A percentile compares a stretch with the other conserved stretches of the same genome.
Conservation (phyloP, 2,797 vertebrate species). For the Eurystomus glaucurus region DNA sequence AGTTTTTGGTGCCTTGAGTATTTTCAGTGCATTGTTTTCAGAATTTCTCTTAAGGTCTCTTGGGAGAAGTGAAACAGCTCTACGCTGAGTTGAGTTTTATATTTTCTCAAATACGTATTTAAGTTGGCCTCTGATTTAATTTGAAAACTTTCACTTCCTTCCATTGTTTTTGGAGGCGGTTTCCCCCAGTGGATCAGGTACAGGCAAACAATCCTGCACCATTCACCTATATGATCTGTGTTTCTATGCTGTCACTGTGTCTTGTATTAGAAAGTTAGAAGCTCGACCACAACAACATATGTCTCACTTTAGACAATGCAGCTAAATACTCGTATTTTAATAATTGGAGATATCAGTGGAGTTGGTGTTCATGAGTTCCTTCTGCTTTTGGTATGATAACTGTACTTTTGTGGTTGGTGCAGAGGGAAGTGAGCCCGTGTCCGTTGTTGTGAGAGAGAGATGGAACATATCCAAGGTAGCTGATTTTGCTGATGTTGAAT, state of each 20-base stretch:
- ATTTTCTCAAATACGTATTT: background rate
- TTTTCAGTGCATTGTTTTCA: background rate
- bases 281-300: background rate
- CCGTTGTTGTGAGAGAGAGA: background rate
- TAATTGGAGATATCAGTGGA: background rate
- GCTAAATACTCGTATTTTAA: background rate
- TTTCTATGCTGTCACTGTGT: background rate
- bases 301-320: background rate
- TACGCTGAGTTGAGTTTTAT: background rate
- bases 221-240: background rate
- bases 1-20: background rate
- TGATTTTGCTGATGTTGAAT: background rate
- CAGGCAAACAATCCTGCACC: background rate
- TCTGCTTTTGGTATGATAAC: background rate
- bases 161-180: background rate
- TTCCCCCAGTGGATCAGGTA: background rate
- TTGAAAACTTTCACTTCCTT: background rate
- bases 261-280: background rate
- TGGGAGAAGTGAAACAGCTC: background rate
- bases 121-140: background rate
- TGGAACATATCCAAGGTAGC: accelerated
- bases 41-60: background rate
- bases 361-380: background rate
- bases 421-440: background rate
- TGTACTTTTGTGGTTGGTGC: background rate